Percentiles rank a stretch among this genome's conserved stretches.
phyloP scores from a whole-genome alignment of 1,140 invertebrate species.

The Amphibalanus amphitrite region DNA sequence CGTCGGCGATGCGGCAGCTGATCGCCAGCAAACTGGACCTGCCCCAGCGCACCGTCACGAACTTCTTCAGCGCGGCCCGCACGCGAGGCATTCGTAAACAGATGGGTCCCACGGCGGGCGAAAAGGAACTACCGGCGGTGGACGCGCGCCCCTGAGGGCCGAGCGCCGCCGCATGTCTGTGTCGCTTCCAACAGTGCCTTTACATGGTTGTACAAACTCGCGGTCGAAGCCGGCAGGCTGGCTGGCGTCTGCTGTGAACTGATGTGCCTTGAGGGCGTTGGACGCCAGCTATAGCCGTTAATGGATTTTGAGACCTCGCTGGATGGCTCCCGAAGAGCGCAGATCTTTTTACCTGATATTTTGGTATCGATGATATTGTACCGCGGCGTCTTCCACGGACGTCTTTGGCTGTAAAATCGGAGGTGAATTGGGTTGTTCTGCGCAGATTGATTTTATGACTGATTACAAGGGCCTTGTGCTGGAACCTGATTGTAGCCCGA shows the following conservation, averaged over 20 bases:
- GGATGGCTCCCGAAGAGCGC: no score
- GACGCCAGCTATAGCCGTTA: no score
- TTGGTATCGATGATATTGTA: not conserved
- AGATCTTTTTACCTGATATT: not conserved
- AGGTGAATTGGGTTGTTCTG: no score
- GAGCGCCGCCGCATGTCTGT: not conserved
- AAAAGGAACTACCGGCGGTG: not conserved
- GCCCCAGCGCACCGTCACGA: not conserved
- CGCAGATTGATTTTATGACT: no score
- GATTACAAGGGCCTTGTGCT: no score
- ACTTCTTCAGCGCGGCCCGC: constrained; percentile 4
- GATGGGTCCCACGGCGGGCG: not conserved
- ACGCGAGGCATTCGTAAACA: not conserved
- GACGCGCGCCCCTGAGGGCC: not conserved
- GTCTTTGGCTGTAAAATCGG: no score
- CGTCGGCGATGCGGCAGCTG: not conserved
- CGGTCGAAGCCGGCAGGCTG: no score
- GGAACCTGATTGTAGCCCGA: no score
- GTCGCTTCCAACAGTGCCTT: not conserved
- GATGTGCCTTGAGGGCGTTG: not conserved
- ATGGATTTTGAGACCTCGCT: not conserved
- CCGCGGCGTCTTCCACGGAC: not conserved
- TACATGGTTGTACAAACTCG: not conserved
- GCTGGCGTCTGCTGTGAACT: not conserved
- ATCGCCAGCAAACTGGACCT: not conserved